These are phyloP conservation scores for Chamaetylas fuelleborni DNA, from an alignment of 2,113 vertebrate genomes.

Conservation along the genomic window DNA sequence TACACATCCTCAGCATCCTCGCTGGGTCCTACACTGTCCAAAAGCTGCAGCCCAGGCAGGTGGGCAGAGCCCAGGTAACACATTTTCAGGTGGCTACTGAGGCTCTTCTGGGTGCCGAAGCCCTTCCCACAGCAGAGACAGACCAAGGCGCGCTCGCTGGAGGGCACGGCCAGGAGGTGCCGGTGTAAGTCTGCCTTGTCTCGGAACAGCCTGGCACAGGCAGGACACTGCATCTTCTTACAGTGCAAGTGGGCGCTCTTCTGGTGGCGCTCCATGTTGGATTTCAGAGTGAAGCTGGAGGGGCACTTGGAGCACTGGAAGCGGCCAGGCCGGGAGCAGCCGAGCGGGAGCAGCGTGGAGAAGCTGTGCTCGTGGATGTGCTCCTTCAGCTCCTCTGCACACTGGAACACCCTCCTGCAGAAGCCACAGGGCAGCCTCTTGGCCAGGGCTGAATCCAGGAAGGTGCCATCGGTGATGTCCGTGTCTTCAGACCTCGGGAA, in stretches of 20 bases:
- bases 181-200: constrained; percentile 80
- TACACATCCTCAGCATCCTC: not conserved
- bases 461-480: constrained; percentile 46
- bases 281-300: constrained; percentile 81
- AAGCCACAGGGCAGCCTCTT: constrained; percentile 75
- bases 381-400: constrained; percentile 75
- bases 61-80: constrained; percentile 71
- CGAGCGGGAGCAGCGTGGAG: constrained; percentile 70
- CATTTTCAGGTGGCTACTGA: constrained; percentile 74
- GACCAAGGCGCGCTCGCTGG: constrained; percentile 61
- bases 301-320: constrained; percentile 82
- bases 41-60: not conserved
- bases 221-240: constrained; percentile 80
- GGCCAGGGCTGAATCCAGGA: constrained; percentile 41
- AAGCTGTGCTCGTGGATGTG: constrained; percentile 74
- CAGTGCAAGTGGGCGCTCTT: constrained; percentile 82
- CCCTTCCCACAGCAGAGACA: constrained; percentile 77
- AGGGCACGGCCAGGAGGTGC: constrained; percentile 75
- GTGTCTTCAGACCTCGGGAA: not conserved
- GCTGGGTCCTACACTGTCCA: not conserved
- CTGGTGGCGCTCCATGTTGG: constrained; percentile 79
- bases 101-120: constrained; percentile 79
- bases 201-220: constrained; percentile 73
- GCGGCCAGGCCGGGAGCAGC: constrained; percentile 24
- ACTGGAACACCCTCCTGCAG: constrained; percentile 79